Conservation (phyloP, 1,140 invertebrate genomes). For the Drosophila biarmipes region DNA sequence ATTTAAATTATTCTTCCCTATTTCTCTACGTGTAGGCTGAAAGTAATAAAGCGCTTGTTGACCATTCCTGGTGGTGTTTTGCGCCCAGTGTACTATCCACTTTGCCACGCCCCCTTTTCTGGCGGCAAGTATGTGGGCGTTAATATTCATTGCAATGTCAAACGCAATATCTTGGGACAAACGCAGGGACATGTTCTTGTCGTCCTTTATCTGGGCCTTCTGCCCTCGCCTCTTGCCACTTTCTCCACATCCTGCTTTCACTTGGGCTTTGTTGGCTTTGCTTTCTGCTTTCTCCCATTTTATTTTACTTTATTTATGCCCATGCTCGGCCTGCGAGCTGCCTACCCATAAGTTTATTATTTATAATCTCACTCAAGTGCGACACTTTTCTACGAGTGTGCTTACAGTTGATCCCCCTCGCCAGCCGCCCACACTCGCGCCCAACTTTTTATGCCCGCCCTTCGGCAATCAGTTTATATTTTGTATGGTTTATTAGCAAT, state of each 20-base stretch:
- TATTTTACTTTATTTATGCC: conserved; percentile 50
- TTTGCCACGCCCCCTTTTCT: conserved; percentile 12
- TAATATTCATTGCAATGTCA: conserved; percentile 73
- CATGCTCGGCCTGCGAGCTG: conserved; percentile 23
- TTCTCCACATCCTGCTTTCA: background rate
- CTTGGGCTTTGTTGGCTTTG: conserved; percentile 28
- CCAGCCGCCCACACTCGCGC: conserved; percentile 21
- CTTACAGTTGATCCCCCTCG: conserved; percentile 34
- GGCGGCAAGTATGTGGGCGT: conserved; percentile 28
- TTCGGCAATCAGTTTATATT: conserved; percentile 65
- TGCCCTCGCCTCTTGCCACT: background rate
- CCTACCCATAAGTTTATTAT: conserved; percentile 71
- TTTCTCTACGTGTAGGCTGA: no score
- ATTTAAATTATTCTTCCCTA: no score
- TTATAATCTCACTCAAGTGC: conserved; percentile 72
- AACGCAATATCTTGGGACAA: conserved; percentile 42
- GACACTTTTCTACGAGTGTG: conserved; percentile 67
- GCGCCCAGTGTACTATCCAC: background rate
- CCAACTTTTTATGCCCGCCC: conserved; percentile 41
- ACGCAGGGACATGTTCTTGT: conserved; percentile 22
- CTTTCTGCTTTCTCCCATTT: conserved; percentile 39
- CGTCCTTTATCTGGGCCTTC: conserved; percentile 6
- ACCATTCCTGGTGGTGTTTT: background rate
- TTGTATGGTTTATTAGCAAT: conserved; percentile 71
- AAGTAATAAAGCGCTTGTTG: no score